Base-by-base conservation (phyloP, 2,797 vertebrate species). In the Ceryle rudis region DNA sequence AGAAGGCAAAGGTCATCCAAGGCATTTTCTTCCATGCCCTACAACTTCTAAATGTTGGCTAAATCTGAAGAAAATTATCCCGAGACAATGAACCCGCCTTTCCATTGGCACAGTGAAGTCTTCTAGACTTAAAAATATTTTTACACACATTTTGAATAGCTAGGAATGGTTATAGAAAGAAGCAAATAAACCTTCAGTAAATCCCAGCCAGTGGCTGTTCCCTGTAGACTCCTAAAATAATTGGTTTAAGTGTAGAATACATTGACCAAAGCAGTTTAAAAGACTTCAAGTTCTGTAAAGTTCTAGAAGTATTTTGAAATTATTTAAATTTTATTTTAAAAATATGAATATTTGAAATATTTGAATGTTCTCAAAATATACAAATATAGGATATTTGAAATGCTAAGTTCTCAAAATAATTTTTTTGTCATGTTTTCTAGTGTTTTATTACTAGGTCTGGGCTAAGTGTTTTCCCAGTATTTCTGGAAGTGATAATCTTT, bases 1-100 rank as follows among this genome's bases (percentile, higher is more conserved):
- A 86, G 41, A 95, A 94, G 91, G 83, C 91, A 96, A 95, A 96
- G 88, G 83, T 95, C 77, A 52, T 15, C 51, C 19, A 55, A 81
- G 79, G 88, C 1, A 80, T 94, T 77, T 91, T 81, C 51, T 75
- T 87, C 55, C n/a, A 23, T 79, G 13, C 2, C 20, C 21, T 66
- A 15, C 2, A 37, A 31, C 33, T 87, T 90, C 29, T 86, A 61
- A 60, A 23, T 28, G 31, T 31, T 64, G 26, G 8, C 37, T 75
- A 55, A 66, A 47, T 41, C 31, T 60, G 42, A 74, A 86, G 41
- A 82, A 73, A 92, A 52, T 39, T 3, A 31, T 46, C 19, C 57
- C 4, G 44, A 22, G 37, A 51, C 5, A 22, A 16, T 0, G 1
- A 60, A 42, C 21, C 7, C 73, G 8, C 28, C 21, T 77, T 79